Conservation (phyloP, 2,888 invertebrate species). For the Yponomeuta malinellus region DNA sequence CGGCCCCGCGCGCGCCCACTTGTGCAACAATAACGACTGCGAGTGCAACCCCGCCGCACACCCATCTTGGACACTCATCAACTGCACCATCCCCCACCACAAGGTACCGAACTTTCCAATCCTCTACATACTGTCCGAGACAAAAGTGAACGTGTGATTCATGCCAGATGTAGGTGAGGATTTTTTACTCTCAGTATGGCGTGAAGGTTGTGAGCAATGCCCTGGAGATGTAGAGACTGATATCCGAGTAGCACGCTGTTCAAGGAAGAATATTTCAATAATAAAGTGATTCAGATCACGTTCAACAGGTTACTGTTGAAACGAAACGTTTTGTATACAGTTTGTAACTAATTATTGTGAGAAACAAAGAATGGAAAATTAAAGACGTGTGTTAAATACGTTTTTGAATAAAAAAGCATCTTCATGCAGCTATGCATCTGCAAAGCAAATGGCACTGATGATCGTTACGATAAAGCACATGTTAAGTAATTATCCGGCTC, state of each 20-base stretch:
- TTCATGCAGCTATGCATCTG: not conserved
- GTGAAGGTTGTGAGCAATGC: not conserved
- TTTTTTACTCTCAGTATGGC: not conserved
- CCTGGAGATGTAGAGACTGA: not conserved
- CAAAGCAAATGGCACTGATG: not conserved
- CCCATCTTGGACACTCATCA: constrained; percentile 77
- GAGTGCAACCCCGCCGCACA: constrained; percentile 74
- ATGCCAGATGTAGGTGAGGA: not conserved
- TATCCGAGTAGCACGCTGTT: not conserved
- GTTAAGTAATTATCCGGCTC: not conserved
- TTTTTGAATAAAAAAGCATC: not conserved
- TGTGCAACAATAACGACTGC: constrained; percentile 77
- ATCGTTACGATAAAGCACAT: not conserved
- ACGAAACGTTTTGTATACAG: no score
- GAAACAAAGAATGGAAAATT: no score
- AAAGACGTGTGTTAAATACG: not conserved
- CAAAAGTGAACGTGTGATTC: constrained; percentile 12
- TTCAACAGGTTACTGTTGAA: not conserved
- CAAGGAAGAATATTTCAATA: not conserved
- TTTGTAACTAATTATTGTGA: no score
- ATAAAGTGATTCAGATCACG: not conserved
- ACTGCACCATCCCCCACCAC: constrained; percentile 76
- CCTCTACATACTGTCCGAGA: not conserved
- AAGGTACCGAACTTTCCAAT: constrained; percentile 46
- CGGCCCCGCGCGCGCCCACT: constrained; percentile 36